phyloP scores from a whole-genome alignment of 2,113 vertebrate species.

The Cynoglossus semilaevis region DNA sequence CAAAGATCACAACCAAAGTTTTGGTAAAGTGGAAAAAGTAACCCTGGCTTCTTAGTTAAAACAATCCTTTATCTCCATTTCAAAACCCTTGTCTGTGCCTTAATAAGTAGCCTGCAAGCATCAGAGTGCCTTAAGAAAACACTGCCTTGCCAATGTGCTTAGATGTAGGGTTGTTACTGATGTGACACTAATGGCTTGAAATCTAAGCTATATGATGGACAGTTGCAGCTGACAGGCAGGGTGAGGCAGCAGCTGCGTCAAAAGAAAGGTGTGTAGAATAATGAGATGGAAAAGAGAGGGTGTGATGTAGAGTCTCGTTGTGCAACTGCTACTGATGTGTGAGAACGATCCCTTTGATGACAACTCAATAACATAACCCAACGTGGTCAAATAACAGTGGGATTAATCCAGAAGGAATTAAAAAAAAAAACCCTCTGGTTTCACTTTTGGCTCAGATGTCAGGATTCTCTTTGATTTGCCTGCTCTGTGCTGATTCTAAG shows the following conservation, averaged over 20 bases:
- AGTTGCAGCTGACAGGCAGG: conserved; percentile 69
- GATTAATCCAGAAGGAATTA: conserved; percentile 15
- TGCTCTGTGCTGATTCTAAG: not conserved
- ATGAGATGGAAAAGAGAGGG: conserved; percentile 74
- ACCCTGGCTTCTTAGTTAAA: conserved; percentile 44
- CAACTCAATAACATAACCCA: conserved; percentile 60
- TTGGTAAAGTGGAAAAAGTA: conserved; percentile 27
- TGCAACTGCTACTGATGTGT: conserved; percentile 51
- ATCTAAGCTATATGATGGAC: conserved; percentile 71
- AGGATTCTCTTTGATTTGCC: conserved; percentile 15
- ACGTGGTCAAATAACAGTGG: conserved; percentile 42
- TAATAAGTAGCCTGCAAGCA: conserved; percentile 49
- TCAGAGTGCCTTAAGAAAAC: conserved; percentile 41
- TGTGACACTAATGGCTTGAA: conserved; percentile 68
- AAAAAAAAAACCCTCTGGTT: conserved; percentile 14
- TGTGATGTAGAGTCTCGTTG: conserved; percentile 63
- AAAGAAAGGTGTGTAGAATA: conserved; percentile 78
- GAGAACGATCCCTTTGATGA: conserved; percentile 52
- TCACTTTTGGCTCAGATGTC: conserved; percentile 18
- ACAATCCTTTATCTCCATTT: conserved; percentile 59
- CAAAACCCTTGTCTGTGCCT: conserved; percentile 41
- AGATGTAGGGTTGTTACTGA: conserved; percentile 56
- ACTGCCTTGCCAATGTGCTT: conserved; percentile 40
- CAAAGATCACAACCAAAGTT: conserved; percentile 19
- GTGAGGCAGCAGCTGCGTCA: conserved; percentile 74